A percentile compares a stretch with the other conserved stretches of the same genome.
Conservation (phyloP, 2,113 vertebrate species). For the Columbina picui region DNA sequence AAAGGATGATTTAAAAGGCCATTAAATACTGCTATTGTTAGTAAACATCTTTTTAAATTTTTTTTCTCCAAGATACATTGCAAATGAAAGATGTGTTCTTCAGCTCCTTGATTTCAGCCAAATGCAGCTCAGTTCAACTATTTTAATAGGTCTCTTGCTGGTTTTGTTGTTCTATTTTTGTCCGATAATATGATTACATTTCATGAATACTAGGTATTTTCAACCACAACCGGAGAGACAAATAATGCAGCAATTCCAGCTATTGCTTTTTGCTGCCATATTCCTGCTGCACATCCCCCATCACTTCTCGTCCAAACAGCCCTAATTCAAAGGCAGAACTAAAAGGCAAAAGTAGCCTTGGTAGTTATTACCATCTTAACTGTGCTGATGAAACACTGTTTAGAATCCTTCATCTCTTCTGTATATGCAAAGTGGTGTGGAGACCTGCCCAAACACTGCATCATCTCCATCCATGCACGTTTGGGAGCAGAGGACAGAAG, state of each 20-base stretch:
- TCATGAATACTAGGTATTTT: conserved; percentile 25
- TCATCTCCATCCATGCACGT: neutral
- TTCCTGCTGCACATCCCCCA: neutral
- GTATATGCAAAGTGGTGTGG: neutral
- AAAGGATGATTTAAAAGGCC: conserved; percentile 24
- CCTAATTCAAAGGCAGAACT: neutral
- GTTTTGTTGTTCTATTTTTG: conserved; percentile 6
- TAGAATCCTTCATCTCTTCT: neutral
- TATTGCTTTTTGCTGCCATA: neutral
- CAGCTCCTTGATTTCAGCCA: neutral
- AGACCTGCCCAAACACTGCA: neutral
- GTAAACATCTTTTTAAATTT: neutral
- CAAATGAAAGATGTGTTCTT: conserved; percentile 27
- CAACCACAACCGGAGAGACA: neutral
- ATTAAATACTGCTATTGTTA: conserved; percentile 24
- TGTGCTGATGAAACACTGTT: neutral
- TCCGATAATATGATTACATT: neutral
- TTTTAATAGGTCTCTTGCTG: conserved; percentile 32
- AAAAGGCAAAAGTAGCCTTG: neutral
- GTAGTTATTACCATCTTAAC: neutral
- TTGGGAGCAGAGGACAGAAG: neutral
- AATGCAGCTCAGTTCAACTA: neutral
- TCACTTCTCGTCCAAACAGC: neutral
- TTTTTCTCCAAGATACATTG: neutral
- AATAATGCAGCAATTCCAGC: neutral